A percentile compares a stretch with the other conserved stretches of the same genome.
These are phyloP conservation scores for Malurus elegans DNA, from an alignment of 2,113 vertebrate genomes.

Conservation along the genomic window DNA sequence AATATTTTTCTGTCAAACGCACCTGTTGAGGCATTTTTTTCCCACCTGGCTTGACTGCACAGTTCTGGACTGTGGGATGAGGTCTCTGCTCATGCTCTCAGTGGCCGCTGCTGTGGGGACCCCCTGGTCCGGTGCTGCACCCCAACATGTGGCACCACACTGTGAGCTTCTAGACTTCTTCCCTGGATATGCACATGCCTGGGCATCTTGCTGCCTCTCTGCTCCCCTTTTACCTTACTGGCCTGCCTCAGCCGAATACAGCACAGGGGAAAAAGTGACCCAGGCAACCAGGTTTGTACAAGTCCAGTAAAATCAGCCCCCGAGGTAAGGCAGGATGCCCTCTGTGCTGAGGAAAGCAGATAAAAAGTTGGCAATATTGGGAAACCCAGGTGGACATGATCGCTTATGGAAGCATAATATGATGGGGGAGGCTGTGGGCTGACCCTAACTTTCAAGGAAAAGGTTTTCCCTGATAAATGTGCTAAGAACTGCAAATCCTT, in stretches of 20 bases:
- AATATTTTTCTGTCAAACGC: background rate
- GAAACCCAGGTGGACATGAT: background rate
- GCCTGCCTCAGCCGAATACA: background rate
- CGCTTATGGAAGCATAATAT: accelerated
- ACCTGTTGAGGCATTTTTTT: background rate
- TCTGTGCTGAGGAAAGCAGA: background rate
- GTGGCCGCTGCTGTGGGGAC: background rate
- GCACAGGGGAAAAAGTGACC: accelerated
- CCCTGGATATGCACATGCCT: accelerated
- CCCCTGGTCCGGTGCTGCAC: background rate
- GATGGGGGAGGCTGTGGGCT: background rate
- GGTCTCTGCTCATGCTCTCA: background rate
- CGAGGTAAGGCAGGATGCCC: background rate
- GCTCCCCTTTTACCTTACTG: background rate
- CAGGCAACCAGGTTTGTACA: background rate
- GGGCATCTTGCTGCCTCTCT: background rate
- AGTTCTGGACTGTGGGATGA: background rate
- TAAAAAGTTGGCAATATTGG: background rate
- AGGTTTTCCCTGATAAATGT: background rate
- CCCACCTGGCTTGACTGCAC: background rate
- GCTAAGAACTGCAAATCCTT: background rate
- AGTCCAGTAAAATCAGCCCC: background rate
- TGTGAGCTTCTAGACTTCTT: background rate
- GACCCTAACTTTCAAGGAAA: background rate
- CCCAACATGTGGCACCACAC: background rate